A percentile compares a stretch with the other conserved stretches of the same genome.
Evolutionary conservation across 1,140 invertebrate species (phyloP).

Genomic region (Harlomillsia oculata): DNA sequence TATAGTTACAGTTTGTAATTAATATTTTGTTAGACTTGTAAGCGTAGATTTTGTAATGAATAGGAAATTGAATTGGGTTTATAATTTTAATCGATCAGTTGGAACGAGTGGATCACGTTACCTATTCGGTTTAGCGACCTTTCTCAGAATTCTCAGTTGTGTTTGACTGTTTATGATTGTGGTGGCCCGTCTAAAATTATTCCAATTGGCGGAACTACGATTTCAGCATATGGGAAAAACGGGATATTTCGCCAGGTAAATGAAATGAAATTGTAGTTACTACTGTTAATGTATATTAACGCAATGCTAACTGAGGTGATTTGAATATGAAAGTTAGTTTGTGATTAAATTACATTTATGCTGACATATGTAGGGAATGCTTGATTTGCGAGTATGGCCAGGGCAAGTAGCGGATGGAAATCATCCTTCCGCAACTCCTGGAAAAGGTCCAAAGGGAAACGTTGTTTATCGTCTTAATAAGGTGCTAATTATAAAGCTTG

Average conservation of each 20-base stretch:
- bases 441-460: constrained; percentile 36
- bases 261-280: too few relatives aligned
- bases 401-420: constrained; percentile 65
- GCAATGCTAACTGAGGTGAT: too few relatives aligned
- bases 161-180: constrained; percentile 87
- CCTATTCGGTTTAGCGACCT: constrained; percentile 87
- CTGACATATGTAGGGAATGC: constrained; percentile 44
- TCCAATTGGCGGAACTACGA: constrained; percentile 79
- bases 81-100: constrained; percentile 49
- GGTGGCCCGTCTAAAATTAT: constrained; percentile 69
- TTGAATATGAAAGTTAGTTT: too few relatives aligned
- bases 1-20: constrained; percentile 52
- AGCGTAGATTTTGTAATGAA: neutral
- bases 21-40: constrained; percentile 8
- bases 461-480: constrained; percentile 81
- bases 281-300: too few relatives aligned
- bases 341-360: constrained; percentile 8
- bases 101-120: constrained; percentile 95
- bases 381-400: constrained; percentile 49
- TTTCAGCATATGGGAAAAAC: constrained; percentile 85
- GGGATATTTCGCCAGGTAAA: constrained; percentile 69
- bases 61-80: neutral
- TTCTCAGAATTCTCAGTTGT: constrained; percentile 77
- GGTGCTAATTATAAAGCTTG: constrained; percentile 34
- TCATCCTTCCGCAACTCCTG: constrained; percentile 59